Evolutionary conservation across 2,113 vertebrate genomes (phyloP).

Genomic region (Haemorhous mexicanus): DNA sequence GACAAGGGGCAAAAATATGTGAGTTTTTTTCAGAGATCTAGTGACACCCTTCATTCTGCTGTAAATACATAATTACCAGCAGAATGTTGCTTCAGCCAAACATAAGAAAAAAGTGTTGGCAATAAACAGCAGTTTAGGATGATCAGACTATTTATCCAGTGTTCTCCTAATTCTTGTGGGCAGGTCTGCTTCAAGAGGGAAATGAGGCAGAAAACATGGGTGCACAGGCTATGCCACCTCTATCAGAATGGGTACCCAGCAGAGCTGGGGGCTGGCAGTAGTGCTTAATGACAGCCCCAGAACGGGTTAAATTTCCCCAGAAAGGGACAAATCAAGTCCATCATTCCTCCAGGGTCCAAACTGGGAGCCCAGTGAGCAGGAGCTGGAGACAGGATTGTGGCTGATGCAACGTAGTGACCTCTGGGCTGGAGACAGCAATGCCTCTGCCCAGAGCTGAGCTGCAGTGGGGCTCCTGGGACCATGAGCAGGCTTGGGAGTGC

Average conservation of each 20-base stretch:
- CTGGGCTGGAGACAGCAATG: no score
- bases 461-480: background rate
- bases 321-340: background rate
- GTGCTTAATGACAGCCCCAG: background rate
- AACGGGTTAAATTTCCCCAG: background rate
- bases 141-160: background rate
- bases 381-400: background rate
- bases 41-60: background rate
- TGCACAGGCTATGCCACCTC: fast-evolving
- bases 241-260: fast-evolving
- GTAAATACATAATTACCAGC: fast-evolving
- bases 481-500: fast-evolving
- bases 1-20: background rate
- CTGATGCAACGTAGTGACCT: fast-evolving
- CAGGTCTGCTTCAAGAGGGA: background rate
- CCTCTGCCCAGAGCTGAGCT: background rate
- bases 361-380: background rate
- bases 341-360: background rate
- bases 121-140: background rate
- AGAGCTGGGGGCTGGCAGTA: background rate
- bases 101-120: background rate
- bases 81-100: background rate
- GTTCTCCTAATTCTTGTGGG: background rate
- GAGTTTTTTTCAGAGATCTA: background rate
- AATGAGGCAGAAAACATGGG: background rate